Evolutionary conservation across 1,140 invertebrate species (phyloP).

Genomic region (Hyles vespertilio): DNA sequence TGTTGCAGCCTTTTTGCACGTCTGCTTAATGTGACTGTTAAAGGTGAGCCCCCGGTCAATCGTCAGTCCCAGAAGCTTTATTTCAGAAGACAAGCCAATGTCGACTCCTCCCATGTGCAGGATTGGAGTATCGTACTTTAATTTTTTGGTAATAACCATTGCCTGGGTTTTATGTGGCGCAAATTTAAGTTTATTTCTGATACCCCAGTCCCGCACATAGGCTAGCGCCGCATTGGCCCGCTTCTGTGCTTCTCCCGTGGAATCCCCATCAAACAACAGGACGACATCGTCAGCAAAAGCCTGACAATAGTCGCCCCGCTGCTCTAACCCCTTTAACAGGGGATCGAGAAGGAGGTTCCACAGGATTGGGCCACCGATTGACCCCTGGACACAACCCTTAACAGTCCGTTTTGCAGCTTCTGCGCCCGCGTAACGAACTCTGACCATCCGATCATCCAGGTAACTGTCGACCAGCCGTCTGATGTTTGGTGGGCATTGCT

Average conservation of each 20-base stretch:
- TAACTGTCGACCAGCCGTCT: no score
- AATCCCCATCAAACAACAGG: no score
- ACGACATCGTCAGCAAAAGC: background rate
- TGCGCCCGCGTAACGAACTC: no score
- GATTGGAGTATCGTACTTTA: slow-evolving; percentile 5
- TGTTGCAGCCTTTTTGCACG: background rate
- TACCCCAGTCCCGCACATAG: background rate
- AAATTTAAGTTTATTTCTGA: no score
- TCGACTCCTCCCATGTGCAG: background rate
- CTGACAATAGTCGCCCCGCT: background rate
- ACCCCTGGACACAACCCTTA: no score
- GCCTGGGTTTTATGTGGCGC: slow-evolving; percentile 1
- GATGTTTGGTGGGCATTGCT: no score
- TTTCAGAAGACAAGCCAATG: background rate
- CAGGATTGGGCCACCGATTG: background rate
- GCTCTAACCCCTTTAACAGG: background rate
- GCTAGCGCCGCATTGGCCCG: slow-evolving; percentile 6
- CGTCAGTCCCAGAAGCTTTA: slow-evolving; percentile 10
- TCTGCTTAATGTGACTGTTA: background rate
- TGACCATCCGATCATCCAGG: no score
- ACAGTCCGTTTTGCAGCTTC: no score
- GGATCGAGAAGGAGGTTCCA: background rate
- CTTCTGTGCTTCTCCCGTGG: background rate
- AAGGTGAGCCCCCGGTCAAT: slow-evolving; percentile 9
- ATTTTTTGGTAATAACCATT: slow-evolving; percentile 8